phyloP scores from a whole-genome alignment of 2,113 vertebrate species.

The Caretta caretta region DNA sequence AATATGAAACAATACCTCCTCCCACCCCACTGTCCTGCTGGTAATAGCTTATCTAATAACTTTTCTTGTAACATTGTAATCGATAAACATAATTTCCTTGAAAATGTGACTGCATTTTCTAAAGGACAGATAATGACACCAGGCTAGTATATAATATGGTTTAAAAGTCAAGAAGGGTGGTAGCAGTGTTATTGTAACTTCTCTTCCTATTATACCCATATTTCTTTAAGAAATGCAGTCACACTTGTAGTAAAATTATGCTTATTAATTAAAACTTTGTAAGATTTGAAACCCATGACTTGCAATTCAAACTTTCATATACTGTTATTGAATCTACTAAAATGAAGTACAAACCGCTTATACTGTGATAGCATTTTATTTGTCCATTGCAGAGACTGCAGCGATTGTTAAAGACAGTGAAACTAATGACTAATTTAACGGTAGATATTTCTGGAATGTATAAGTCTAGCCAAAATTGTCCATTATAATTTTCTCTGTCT shows the following conservation, averaged over 20 bases:
- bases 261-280: neutral
- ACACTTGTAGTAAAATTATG: accelerated
- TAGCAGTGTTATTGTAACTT: neutral
- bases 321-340: neutral
- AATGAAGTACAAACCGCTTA: neutral
- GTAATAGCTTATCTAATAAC: no score
- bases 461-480: neutral
- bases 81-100: neutral
- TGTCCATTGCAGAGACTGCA: neutral
- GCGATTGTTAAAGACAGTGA: neutral
- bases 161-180: neutral
- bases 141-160: accelerated
- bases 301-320: neutral
- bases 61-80: neutral
- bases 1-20: no score
- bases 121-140: neutral
- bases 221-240: neutral
- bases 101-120: neutral
- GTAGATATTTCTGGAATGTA: neutral
- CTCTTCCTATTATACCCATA: neutral
- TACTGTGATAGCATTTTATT: neutral
- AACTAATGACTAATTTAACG: neutral
- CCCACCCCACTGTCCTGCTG: no score
- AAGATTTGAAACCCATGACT: neutral
- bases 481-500: neutral